These are phyloP conservation scores for Psephotus haematonotus DNA, from an alignment of 2,113 vertebrate genomes.

Conservation along the genomic window DNA sequence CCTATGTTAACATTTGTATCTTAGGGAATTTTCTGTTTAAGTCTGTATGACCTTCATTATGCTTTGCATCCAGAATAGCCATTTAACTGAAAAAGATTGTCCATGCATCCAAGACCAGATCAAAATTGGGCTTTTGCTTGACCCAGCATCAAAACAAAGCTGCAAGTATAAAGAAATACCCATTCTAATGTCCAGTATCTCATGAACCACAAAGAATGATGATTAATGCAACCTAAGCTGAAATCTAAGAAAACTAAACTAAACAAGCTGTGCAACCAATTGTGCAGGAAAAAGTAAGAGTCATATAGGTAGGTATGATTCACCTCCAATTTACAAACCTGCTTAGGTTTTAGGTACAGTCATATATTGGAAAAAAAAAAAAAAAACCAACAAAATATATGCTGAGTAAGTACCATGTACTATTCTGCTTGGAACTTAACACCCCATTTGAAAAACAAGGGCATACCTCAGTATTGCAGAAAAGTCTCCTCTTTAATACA, in stretches of 20 bases:
- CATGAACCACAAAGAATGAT: neutral
- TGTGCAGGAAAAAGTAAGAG: neutral
- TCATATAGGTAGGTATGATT: neutral
- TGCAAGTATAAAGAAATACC: neutral
- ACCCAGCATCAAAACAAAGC: neutral
- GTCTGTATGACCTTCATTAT: neutral
- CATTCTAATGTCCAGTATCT: neutral
- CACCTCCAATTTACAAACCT: neutral
- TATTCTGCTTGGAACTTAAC: neutral
- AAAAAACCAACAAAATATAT: neutral
- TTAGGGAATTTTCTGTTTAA: neutral
- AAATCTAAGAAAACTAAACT: neutral
- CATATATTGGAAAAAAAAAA: neutral
- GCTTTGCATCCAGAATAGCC: neutral
- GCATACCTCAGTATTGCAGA: accelerated
- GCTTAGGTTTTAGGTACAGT: neutral
- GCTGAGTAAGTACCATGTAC: neutral
- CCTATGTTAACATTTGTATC: neutral
- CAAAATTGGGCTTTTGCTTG: neutral
- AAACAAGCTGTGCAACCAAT: neutral
- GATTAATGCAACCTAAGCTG: neutral
- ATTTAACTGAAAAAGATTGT: neutral
- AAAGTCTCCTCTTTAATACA: neutral
- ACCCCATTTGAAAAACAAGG: neutral
- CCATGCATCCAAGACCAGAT: neutral